Percentiles rank a stretch among this genome's conserved stretches.
Evolutionary conservation across 2,797 vertebrate species (phyloP).

Genomic region (Bovichtus diacanthus): DNA sequence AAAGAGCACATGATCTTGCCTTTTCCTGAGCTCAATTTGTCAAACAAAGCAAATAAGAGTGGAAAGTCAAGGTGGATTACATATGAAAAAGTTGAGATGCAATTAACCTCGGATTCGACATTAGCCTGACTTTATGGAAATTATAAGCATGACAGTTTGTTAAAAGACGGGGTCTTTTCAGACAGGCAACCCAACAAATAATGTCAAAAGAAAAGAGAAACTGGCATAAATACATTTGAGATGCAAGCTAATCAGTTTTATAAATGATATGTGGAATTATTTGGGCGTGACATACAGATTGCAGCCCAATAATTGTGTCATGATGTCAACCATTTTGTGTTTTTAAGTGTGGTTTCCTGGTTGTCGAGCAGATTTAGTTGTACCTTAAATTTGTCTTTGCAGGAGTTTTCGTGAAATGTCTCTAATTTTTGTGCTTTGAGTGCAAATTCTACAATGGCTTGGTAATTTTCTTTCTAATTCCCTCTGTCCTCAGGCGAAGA

Average conservation of each 20-base stretch:
- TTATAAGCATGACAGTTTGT: constrained; percentile 33
- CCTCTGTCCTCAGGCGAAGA: constrained; percentile 80
- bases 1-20: constrained; percentile 39
- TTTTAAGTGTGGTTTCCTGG: constrained; percentile 41
- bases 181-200: constrained; percentile 6
- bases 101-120: constrained; percentile 75
- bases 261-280: constrained; percentile 4
- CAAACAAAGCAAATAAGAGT: constrained; percentile 56
- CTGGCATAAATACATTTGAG: not conserved
- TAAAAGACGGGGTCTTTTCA: constrained; percentile 17
- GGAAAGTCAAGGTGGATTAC: constrained; percentile 68
- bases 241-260: not conserved
- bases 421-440: constrained; percentile 77
- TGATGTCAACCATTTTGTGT: constrained; percentile 28
- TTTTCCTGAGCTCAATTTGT: constrained; percentile 49
- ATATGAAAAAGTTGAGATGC: constrained; percentile 57
- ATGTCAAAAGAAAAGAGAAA: constrained; percentile 1
- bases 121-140: constrained; percentile 40
- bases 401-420: constrained; percentile 64
- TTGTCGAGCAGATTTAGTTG: constrained; percentile 53
- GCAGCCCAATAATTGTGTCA: not conserved
- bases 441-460: constrained; percentile 79
- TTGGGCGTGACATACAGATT: not conserved
- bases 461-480: constrained; percentile 84
- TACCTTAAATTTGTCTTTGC: constrained; percentile 63